Conservation (phyloP, 2,797 vertebrate genomes). For the Perodicticus potto region DNA sequence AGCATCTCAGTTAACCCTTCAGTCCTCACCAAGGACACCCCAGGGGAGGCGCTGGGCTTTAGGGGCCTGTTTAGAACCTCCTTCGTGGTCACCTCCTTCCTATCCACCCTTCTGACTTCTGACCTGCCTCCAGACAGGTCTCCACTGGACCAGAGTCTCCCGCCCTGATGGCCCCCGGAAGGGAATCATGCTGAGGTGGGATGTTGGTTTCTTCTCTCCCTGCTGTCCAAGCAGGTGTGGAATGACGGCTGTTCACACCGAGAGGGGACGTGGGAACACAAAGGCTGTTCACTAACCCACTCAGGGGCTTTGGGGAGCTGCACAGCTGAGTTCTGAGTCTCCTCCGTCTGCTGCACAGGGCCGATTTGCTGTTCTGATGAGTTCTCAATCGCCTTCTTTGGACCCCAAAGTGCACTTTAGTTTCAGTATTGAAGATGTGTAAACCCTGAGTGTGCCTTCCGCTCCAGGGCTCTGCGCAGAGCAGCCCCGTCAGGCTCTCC, state of each 20-base stretch:
- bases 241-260: rapidly evolving
- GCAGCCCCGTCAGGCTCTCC: neutral
- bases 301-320: neutral
- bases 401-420: neutral
- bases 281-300: neutral
- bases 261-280: neutral
- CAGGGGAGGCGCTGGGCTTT: neutral
- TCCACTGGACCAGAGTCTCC: neutral
- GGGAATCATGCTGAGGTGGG: neutral
- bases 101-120: neutral
- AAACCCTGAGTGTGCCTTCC: neutral
- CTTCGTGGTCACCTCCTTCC: neutral
- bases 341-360: neutral
- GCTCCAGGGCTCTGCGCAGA: rapidly evolving
- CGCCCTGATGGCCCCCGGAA: rapidly evolving
- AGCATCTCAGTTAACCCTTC: neutral
- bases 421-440: neutral
- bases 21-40: neutral
- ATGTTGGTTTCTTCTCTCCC: neutral
- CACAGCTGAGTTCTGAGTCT: neutral
- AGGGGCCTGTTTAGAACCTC: neutral
- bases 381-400: neutral
- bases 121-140: neutral
- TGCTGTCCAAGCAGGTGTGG: neutral
- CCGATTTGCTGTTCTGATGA: neutral